Percentiles rank a stretch among this genome's conserved stretches.
Evolutionary conservation across 1,140 invertebrate species (phyloP).

Genomic region (Ostrea denselamellosa): DNA sequence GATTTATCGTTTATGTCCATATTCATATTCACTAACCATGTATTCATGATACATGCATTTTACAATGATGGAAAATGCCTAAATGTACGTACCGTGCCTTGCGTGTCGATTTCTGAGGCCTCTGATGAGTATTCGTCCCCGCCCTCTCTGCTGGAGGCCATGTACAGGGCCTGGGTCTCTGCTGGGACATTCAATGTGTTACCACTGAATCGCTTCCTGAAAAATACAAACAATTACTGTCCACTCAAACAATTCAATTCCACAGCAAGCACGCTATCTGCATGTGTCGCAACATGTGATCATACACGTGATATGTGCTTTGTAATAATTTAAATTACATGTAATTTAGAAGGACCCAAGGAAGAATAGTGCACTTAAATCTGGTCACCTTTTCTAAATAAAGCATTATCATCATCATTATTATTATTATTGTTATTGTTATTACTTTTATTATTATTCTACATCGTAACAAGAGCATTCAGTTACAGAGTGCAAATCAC

Average conservation of each 20-base stretch:
- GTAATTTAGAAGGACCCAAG: too few relatives aligned
- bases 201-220: slow-evolving; percentile 67
- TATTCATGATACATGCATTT: too few relatives aligned
- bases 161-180: slow-evolving; percentile 55
- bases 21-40: too few relatives aligned
- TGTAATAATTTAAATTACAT: too few relatives aligned
- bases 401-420: too few relatives aligned
- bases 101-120: slow-evolving; percentile 74
- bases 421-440: too few relatives aligned
- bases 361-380: too few relatives aligned
- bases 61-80: neutral
- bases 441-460: too few relatives aligned
- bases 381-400: too few relatives aligned
- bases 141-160: slow-evolving; percentile 73
- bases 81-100: slow-evolving; percentile 62
- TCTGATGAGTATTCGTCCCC: slow-evolving; percentile 77
- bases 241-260: neutral
- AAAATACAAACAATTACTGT: slow-evolving; percentile 16
- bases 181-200: slow-evolving; percentile 58
- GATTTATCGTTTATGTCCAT: neutral
- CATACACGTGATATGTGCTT: too few relatives aligned
- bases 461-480: too few relatives aligned
- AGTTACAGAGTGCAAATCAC: too few relatives aligned
- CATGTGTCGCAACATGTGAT: neutral
- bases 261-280: neutral